Percentiles rank a stretch among this genome's conserved stretches.
phyloP scores from a whole-genome alignment of 2,797 vertebrate genomes.

The Sebastes umbrosus region DNA sequence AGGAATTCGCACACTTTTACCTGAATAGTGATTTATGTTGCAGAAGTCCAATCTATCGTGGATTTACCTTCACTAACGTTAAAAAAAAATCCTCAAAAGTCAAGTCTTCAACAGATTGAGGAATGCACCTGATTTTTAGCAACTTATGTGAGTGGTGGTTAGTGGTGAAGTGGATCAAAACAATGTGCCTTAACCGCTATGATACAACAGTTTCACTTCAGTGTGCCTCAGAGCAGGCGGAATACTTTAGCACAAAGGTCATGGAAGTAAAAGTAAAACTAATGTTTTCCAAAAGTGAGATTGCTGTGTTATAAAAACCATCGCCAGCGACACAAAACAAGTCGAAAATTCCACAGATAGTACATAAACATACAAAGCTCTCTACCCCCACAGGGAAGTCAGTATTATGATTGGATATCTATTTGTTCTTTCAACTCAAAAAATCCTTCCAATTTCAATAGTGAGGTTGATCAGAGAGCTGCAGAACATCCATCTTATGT shows the following conservation, averaged over 20 bases:
- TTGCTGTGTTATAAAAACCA: background rate
- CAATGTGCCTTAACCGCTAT: background rate
- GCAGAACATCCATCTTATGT: background rate
- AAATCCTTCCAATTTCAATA: background rate
- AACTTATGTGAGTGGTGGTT: background rate
- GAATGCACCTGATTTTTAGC: background rate
- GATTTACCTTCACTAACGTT: background rate
- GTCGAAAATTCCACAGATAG: background rate
- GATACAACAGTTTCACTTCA: conserved; percentile 13
- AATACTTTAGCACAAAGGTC: background rate
- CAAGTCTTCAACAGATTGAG: background rate
- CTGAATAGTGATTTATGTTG: background rate
- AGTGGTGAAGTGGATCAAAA: background rate
- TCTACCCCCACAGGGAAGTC: background rate
- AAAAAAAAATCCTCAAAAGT: background rate
- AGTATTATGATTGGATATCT: background rate
- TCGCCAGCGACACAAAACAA: background rate
- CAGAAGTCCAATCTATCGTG: background rate
- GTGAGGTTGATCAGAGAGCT: background rate
- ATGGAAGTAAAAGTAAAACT: background rate
- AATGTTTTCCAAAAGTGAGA: background rate
- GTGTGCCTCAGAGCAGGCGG: background rate
- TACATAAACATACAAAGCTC: background rate
- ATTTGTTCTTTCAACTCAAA: background rate
- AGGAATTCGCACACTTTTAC: background rate